Evolutionary conservation across 1,140 invertebrate genomes (phyloP).

Genomic region (Saccostrea glomerata): DNA sequence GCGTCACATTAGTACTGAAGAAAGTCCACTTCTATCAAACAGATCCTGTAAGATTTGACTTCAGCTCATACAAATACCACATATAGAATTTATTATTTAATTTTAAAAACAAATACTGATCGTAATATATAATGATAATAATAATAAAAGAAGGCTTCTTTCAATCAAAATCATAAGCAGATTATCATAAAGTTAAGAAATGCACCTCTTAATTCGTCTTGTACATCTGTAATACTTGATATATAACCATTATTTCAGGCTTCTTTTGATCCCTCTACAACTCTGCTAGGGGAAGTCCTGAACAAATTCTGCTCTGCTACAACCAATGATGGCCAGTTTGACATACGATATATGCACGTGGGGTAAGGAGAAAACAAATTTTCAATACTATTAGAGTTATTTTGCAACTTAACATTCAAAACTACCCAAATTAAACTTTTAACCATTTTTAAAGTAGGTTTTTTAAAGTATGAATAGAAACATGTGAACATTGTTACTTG

Average conservation of each 20-base stretch:
- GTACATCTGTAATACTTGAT: neutral
- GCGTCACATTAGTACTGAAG: conserved; percentile 33
- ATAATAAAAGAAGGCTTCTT: neutral
- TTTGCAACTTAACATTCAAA: neutral
- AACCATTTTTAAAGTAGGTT: too few species aligned
- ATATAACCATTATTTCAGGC: neutral
- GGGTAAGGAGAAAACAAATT: conserved; percentile 14
- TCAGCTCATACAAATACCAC: neutral
- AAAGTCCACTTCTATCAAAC: conserved; percentile 40
- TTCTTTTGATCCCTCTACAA: neutral
- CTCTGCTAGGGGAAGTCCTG: neutral
- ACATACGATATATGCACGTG: conserved; percentile 30
- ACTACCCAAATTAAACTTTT: too few species aligned
- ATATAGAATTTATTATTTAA: neutral
- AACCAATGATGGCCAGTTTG: neutral
- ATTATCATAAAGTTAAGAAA: too few species aligned
- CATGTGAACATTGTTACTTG: too few species aligned
- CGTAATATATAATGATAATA: neutral
- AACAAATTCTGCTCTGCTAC: conserved; percentile 16
- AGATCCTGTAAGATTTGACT: conserved; percentile 43
- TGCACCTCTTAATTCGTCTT: too few species aligned
- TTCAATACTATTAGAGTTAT: neutral
- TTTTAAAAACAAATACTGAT: neutral
- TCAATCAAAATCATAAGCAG: neutral
- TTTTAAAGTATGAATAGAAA: too few species aligned